Evolutionary conservation across 2,888 invertebrate genomes (phyloP).

Genomic region (Perizoma affinitatum): DNA sequence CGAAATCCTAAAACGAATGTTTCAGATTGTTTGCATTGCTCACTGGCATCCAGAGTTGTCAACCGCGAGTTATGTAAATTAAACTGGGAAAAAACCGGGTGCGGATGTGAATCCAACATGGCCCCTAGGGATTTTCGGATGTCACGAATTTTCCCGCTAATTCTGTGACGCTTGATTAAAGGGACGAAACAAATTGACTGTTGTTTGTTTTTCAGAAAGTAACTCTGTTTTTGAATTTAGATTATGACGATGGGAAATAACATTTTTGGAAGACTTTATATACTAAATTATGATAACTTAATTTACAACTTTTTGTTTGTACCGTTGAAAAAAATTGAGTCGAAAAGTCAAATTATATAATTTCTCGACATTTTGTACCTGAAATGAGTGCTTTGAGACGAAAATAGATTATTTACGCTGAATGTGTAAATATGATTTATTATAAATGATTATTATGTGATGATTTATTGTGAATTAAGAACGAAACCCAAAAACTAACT

Average conservation of each 20-base stretch:
- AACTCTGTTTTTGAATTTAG: slow-evolving; percentile 34
- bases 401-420: too few species aligned
- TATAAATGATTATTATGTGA: background rate
- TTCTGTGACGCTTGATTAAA: slow-evolving; percentile 43
- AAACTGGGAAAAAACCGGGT: slow-evolving; percentile 42
- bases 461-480: too few species aligned
- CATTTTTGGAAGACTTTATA: slow-evolving; percentile 17
- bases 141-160: slow-evolving; percentile 45
- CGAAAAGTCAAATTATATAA: background rate
- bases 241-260: slow-evolving; percentile 28
- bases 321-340: background rate
- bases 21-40: slow-evolving; percentile 10
- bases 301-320: slow-evolving; percentile 9
- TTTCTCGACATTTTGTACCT: background rate
- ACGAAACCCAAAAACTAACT: background rate
- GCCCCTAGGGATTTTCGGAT: slow-evolving; percentile 43
- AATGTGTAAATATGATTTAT: background rate
- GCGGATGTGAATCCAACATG: slow-evolving; percentile 43
- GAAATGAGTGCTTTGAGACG: background rate
- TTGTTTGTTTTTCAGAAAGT: slow-evolving; percentile 38
- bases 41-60: slow-evolving; percentile 49
- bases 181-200: slow-evolving; percentile 42
- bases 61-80: slow-evolving; percentile 52
- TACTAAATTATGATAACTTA: slow-evolving; percentile 6
- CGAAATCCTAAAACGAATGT: too few species aligned